Percentiles rank a stretch among this genome's conserved stretches.
Conservation (phyloP, 2,113 vertebrate genomes). For the Ornithorhynchus anatinus region DNA sequence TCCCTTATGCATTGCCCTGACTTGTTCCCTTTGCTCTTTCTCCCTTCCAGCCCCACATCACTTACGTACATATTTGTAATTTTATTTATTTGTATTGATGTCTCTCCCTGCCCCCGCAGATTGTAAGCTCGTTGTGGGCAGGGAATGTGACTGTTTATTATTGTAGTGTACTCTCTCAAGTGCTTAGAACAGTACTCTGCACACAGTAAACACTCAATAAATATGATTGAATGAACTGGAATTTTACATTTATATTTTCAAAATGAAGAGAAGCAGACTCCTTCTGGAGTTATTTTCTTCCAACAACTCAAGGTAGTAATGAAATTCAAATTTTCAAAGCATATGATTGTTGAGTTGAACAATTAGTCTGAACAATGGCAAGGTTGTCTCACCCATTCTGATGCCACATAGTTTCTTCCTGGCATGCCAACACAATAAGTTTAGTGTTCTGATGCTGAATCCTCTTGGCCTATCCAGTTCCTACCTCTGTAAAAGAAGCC, state of each 20-base stretch:
- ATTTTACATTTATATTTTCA: constrained; percentile 16
- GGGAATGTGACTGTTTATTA: too few relatives aligned
- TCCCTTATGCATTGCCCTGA: too few relatives aligned
- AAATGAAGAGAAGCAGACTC: background rate
- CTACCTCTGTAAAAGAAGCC: background rate
- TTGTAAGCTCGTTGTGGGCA: too few relatives aligned
- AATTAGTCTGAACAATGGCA: background rate
- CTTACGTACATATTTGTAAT: too few relatives aligned
- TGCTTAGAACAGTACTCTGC: too few relatives aligned
- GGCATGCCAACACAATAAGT: background rate
- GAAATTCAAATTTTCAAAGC: background rate
- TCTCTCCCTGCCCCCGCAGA: too few relatives aligned
- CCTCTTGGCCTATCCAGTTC: background rate
- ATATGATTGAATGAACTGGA: background rate
- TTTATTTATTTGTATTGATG: too few relatives aligned
- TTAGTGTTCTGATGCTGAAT: background rate
- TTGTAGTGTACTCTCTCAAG: too few relatives aligned
- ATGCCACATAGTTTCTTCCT: background rate
- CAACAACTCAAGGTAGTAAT: background rate
- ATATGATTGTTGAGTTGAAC: background rate
- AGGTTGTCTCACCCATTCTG: background rate
- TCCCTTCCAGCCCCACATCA: too few relatives aligned
- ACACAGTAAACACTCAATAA: too few relatives aligned
- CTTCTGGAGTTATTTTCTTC: background rate
- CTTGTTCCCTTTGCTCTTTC: too few relatives aligned